Evolutionary conservation across 2,888 invertebrate species (phyloP).

Genomic region (Nomada flava): DNA sequence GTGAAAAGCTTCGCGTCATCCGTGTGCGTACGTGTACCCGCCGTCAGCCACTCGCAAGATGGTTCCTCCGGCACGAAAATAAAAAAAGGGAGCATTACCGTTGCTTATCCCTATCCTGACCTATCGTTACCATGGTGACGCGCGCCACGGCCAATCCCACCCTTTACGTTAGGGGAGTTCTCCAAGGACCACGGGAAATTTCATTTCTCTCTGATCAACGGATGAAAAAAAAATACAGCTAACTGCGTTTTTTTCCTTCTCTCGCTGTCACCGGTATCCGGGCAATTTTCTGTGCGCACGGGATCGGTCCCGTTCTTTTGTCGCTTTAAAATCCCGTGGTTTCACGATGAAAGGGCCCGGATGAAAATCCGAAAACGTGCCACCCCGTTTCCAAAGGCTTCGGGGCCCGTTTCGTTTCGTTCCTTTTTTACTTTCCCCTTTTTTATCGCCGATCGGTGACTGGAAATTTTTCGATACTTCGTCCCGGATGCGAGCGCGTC

Average conservation of each 20-base stretch:
- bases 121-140: slow-evolving; percentile 77
- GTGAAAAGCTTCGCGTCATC: slow-evolving; percentile 63
- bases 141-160: slow-evolving; percentile 72
- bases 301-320: slow-evolving; percentile 28
- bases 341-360: slow-evolving; percentile 17
- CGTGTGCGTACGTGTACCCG: slow-evolving; percentile 38
- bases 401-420: background rate
- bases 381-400: slow-evolving; percentile 9
- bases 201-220: slow-evolving; percentile 65
- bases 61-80: slow-evolving; percentile 65
- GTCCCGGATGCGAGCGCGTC: background rate
- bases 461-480: slow-evolving; percentile 1
- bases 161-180: slow-evolving; percentile 69
- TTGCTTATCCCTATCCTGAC: slow-evolving; percentile 75
- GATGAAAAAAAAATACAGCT: slow-evolving; percentile 52
- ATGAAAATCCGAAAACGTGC: slow-evolving; percentile 6
- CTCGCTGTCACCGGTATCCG: slow-evolving; percentile 33
- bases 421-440: background rate
- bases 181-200: slow-evolving; percentile 65
- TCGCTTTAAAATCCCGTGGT: slow-evolving; percentile 29
- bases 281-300: slow-evolving; percentile 25
- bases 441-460: background rate
- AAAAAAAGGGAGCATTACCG: slow-evolving; percentile 74
- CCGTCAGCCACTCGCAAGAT: slow-evolving; percentile 71
- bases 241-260: slow-evolving; percentile 40